Evolutionary conservation across 2,113 vertebrate species (phyloP).

Genomic region (Cyphomyrus plagiostoma): DNA sequence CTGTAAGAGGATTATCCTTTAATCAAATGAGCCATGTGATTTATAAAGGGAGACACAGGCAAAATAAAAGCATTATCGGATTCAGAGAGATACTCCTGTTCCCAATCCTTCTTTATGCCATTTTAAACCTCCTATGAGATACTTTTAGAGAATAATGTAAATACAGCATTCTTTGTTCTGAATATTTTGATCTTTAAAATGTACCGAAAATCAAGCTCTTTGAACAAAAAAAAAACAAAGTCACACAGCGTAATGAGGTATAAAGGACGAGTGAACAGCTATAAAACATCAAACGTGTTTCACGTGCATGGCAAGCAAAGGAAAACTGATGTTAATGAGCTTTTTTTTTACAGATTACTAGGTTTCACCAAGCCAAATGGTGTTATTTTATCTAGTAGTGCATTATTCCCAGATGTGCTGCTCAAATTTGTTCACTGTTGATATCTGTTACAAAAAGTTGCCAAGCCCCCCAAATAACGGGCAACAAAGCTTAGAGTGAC

Average conservation of each 20-base stretch:
- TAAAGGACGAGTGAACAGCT: neutral
- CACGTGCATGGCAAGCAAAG: neutral
- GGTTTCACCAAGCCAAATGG: neutral
- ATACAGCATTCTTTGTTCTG: neutral
- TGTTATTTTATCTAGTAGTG: neutral
- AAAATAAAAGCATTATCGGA: constrained; percentile 10
- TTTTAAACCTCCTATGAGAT: constrained; percentile 14
- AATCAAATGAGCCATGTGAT: constrained; percentile 23
- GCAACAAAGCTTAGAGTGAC: neutral
- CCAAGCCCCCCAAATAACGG: neutral
- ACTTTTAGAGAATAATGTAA: constrained; percentile 9
- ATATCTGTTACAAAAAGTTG: neutral
- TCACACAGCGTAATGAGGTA: neutral
- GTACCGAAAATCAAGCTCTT: neutral
- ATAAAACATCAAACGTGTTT: neutral
- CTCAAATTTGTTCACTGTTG: neutral
- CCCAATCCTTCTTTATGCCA: constrained; percentile 17
- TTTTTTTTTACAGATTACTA: neutral
- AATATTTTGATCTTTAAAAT: constrained; percentile 5
- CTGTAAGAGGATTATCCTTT: constrained; percentile 18
- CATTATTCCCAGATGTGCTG: neutral
- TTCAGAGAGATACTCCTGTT: constrained; percentile 7
- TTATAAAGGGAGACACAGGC: constrained; percentile 4
- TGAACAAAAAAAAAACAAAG: neutral
- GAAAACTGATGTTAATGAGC: neutral